Evolutionary conservation across 2,888 invertebrate genomes (phyloP), one percentile per base, ranked within the genome.

Genomic region (Scaptomyza reducta): DNA sequence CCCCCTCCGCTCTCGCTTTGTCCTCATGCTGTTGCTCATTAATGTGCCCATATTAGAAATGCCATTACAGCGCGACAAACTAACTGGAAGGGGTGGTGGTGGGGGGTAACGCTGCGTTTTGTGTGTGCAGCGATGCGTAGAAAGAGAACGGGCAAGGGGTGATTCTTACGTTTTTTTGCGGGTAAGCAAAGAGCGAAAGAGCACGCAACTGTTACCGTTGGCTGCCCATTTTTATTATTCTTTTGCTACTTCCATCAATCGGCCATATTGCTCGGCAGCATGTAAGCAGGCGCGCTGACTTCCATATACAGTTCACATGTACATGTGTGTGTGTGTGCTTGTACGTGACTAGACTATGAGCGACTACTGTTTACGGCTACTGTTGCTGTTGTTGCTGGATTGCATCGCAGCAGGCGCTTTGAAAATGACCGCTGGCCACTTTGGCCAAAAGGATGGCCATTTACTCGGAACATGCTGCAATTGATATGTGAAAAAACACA

Each of bases 31-130:
- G 71, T 14, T 57, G 55, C 70, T 78, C 81, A 78, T 79, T 82
- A 79, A 87, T 85, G 86, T 76, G 71, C 62, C 74, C 80, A 86
- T 80, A 74, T 78, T 69, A 66, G 74, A 80, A 84, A 84, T 86
- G 74, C 74, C 77, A 70, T 76, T 66, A 61, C 69, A 70, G 57
- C 59, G 77, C 68, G 66, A 70, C 65, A 79, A 81, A 70, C 82
- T 69, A 67, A 62, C 33, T 35, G 47, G 66, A 62, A 72, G 62
- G 59, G 60, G 42, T 54, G n/a, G n/a, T n/a, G n/a, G n/a, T n/a
- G n/a, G n/a, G n/a, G n/a, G n/a, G n/a, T n/a, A n/a, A n/a, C 65
- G 18, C 18, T 33, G 9, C 25, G 10, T 38, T 25, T 29, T 18
- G 18, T 49, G 49, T 50, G 76, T 68, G 72, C 78, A 78, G 47